Evolutionary conservation across 2,888 invertebrate genomes (phyloP), one percentile per base, ranked within the genome.

Genomic region (Heliconius erato): DNA sequence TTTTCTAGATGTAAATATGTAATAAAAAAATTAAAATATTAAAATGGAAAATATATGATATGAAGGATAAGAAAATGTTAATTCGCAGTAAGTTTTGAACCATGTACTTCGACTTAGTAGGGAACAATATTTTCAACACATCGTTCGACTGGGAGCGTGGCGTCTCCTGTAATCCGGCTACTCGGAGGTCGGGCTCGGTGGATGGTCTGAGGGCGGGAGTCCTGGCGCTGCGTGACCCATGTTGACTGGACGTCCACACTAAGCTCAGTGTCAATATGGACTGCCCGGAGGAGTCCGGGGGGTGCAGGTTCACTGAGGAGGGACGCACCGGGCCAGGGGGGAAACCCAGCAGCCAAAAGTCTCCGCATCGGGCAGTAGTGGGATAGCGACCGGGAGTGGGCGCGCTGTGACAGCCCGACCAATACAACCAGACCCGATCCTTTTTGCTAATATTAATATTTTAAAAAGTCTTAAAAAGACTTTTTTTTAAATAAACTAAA

Each of bases 291-390:
- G 63, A 63, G n/a, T 63, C n/a, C n/a, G 63, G 63, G 63, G 11
- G 63, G 63, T n/a, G 94, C 95, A 96, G 95, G 99, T 99, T 98
- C 97, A 97, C 97, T 98, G 98, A 99, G 97, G 84, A 84, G 82
- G 97, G 98, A 98, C 98, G 99, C 96, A 99, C 97, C 98, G 99
- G 99, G 98, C 98, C 98, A 99, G 99, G 98, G 98, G 98, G 98
- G 99, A 98, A 98, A 99, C 98, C 97, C 98, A 99, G 99, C 99
- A 99, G 98, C 98, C 98, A 99, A 99, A 98, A 99, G 98, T 98
- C 98, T 97, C 98, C 98, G 98, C 98, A 98, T 98, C 97, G 97
- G 97, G 98, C 98, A 98, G 99, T 99, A 98, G 98, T 98, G 98
- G 99, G 98, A 98, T 98, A 98, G 99, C 99, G 98, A 97, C 98